Evolutionary conservation across 2,888 invertebrate genomes (phyloP), one percentile per base, ranked within the genome.

Genomic region (Zele albiditarsus): DNA sequence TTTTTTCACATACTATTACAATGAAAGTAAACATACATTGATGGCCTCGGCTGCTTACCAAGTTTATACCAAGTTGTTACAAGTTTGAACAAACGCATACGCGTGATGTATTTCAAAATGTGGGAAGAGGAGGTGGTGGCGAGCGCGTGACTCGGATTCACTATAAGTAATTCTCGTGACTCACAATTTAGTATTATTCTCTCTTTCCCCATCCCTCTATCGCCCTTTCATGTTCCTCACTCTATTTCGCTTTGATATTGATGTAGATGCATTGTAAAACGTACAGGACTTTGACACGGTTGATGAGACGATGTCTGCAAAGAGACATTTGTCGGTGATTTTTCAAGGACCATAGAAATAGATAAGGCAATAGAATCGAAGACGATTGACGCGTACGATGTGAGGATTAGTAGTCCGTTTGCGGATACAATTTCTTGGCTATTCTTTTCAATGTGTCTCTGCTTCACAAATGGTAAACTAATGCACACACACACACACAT

Each of bases 351-450:
- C n/a, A n/a, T n/a, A 42, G 14, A 53, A 66, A 27, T 31, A 38
- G 70, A 38, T 66, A 46, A 57, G 20, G 57, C 74, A 70, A 70
- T 70, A 70, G 70, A 58, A 69, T 5, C 53, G 27, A 28, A 42
- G 27, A 74, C 63, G 28, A 67, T 38, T n/a, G 49, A 27, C 27
- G 71, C 71, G 14, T 71, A 46, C 60, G 71, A 62, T 62, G 62
- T 42, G 6, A 14, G 58, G 71, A 75, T 75, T 75, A 75, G 75
- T 75, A 71, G 70, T 71, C 70, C 14, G 31, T 20, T 60, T 63
- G 69, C 71, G 27, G n/a, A 27, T 14, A 27, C 60, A 10, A 38
- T 60, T 70, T 58, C 62, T 46, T 71, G 38, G 8, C 62, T n/a
- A 31, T 71, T 33, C 31, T 53, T 57, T 49, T 27, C 65, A 66